Base-by-base conservation (phyloP, 2,113 vertebrate species). In the Misgurnus anguillicaudatus region DNA sequence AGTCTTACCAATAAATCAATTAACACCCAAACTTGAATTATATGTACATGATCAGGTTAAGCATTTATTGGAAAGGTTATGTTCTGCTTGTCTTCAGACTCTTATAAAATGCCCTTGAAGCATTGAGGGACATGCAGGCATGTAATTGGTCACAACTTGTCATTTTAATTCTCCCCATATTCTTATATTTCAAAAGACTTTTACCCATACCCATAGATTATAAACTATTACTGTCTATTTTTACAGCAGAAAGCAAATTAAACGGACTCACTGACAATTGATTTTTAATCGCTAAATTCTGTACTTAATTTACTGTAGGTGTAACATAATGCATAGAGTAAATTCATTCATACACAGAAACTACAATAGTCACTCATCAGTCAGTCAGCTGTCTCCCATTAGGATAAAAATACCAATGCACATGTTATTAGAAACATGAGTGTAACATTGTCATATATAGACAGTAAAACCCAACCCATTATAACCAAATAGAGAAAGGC, bases 401-500 rank as follows among this genome's bases (percentile, higher is more conserved):
- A 58, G 13, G 58, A 78, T 87, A 78, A 82, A 84, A 83, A 38
- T 79, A 85, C 82, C 78, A 65, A 13, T 11, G 80, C 75, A 66
- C 45, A 47, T 47, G 45, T 47, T 47, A 10, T 47, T 47, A 47
- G 8, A 10, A 47, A 47, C 45, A 47, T 47, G 45, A 47, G 58
- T 53, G 65, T 19, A 65, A 64, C 80, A 64, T 74, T 62, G 51
- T 89, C 83, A 83, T 64, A 86, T 73, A 81, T 47, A 65, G 65
- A 53, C 31, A 70, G 64, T 45, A 73, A 85, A 86, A 71, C 73
- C 79, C 81, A 70, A 11, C 68, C 16, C 48, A 70, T 70, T 51
- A 79, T 89, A 88, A 74, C 90, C 89, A 88, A 80, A 91, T 89
- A 48, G 72, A 89, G 89, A 84, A 47, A 36, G 76, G 63, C 79